phyloP scores from a whole-genome alignment of 2,797 vertebrate genomes.

The Vespertilio murinus region DNA sequence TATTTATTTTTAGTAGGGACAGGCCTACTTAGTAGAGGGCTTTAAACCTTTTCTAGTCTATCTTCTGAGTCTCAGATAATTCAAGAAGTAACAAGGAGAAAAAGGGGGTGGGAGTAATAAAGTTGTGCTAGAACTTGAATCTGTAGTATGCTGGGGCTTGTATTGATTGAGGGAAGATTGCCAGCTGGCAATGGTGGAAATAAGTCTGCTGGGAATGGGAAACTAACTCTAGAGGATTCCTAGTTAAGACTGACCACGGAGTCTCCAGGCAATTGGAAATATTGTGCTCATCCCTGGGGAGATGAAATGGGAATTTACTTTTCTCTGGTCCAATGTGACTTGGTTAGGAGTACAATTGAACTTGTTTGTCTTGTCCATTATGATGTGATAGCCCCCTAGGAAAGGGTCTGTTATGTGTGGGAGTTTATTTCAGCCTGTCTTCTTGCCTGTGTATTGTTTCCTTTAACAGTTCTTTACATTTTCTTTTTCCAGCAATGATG shows the following conservation, averaged over 20 bases:
- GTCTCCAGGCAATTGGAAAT: constrained; percentile 44
- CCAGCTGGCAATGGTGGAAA: constrained; percentile 67
- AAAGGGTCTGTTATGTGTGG: constrained; percentile 63
- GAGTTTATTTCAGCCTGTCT: constrained; percentile 72
- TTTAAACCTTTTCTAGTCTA: constrained; percentile 49
- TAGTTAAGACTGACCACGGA: constrained; percentile 49
- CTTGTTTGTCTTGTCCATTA: constrained; percentile 55
- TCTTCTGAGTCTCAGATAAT: constrained; percentile 67
- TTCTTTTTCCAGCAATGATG: constrained; percentile 86
- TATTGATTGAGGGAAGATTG: constrained; percentile 65
- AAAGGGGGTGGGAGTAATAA: constrained; percentile 61
- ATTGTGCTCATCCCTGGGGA: constrained; percentile 43
- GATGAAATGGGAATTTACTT: constrained; percentile 43
- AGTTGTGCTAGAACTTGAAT: constrained; percentile 65
- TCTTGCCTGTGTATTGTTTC: constrained; percentile 73
- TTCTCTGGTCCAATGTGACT: background rate
- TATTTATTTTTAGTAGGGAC: constrained; percentile 28
- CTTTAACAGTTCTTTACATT: constrained; percentile 81
- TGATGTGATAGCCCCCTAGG: constrained; percentile 41
- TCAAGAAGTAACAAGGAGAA: constrained; percentile 67
- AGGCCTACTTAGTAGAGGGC: background rate
- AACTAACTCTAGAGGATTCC: constrained; percentile 38
- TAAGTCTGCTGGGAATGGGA: constrained; percentile 46
- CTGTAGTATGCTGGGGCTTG: constrained; percentile 64
- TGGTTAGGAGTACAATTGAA: constrained; percentile 54